phyloP scores from a whole-genome alignment of 1,140 invertebrate genomes.

The Sycophaga agraensis region DNA sequence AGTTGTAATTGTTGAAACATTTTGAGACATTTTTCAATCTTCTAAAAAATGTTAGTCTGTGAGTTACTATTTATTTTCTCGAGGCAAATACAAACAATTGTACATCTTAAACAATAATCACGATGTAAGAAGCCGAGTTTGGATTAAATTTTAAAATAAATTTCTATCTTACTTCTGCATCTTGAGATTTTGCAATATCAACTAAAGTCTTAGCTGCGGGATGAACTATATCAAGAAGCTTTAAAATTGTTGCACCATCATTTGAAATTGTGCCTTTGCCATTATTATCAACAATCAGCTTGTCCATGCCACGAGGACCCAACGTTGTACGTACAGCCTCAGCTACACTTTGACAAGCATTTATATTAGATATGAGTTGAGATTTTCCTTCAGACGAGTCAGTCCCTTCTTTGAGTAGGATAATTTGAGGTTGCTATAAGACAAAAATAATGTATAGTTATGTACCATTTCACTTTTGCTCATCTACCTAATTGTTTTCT shows the following conservation, averaged over 20 bases:
- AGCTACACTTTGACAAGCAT: conserved; percentile 95
- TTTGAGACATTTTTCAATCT: conserved; percentile 41
- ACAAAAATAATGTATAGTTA: not conserved
- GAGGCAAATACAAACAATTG: conserved; percentile 23
- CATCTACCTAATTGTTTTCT: not conserved
- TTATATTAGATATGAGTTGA: conserved; percentile 97
- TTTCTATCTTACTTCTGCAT: conserved; percentile 81
- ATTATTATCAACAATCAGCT: conserved; percentile 89
- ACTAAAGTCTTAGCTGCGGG: conserved; percentile 97
- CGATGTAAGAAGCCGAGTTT: conserved; percentile 6
- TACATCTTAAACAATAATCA: not conserved
- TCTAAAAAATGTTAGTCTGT: conserved; percentile 42
- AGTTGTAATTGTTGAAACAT: conserved; percentile 36
- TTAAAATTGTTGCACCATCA: conserved; percentile 99
- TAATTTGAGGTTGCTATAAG: conserved; percentile 93
- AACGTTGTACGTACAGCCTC: conserved; percentile 96
- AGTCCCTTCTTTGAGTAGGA: conserved; percentile 97
- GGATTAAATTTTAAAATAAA: not conserved
- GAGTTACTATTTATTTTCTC: conserved; percentile 38
- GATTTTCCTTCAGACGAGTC: conserved; percentile 94
- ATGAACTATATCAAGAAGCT: conserved; percentile 95
- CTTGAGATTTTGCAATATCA: conserved; percentile 99
- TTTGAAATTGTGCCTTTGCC: conserved; percentile 97
- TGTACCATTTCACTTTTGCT: not conserved
- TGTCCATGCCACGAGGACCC: conserved; percentile 99